A percentile compares a stretch with the other conserved stretches of the same genome.
phyloP scores from a whole-genome alignment of 2,888 invertebrate genomes.

The Disparrhopalites patrizii region DNA sequence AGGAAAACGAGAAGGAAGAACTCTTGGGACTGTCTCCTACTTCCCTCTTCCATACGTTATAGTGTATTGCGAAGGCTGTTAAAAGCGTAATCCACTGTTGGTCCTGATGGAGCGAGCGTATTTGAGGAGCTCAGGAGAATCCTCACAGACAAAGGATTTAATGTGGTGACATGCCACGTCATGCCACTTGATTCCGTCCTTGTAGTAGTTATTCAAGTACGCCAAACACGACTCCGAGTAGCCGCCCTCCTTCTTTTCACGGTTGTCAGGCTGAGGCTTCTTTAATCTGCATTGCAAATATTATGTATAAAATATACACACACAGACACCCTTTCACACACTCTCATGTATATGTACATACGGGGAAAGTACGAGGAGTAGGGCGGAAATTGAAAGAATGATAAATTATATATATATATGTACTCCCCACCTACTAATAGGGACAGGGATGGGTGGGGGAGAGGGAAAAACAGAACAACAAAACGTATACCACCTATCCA shows the following conservation, averaged over 20 bases:
- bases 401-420: neutral
- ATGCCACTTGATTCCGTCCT: conserved; percentile 89
- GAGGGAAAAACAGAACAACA: too few species aligned
- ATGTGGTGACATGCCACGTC: conserved; percentile 91
- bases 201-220: conserved; percentile 85
- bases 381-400: conserved; percentile 4
- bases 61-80: neutral
- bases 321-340: too few species aligned
- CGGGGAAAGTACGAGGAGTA: too few species aligned
- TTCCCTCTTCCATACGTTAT: too few species aligned
- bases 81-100: conserved; percentile 8
- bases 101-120: conserved; percentile 63
- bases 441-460: too few species aligned
- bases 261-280: conserved; percentile 79
- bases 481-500: too few species aligned
- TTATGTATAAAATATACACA: too few species aligned
- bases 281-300: conserved; percentile 58
- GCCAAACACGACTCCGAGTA: conserved; percentile 81
- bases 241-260: conserved; percentile 59
- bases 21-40: too few species aligned
- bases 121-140: conserved; percentile 78
- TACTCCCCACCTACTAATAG: neutral
- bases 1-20: too few species aligned
- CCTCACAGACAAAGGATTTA: conserved; percentile 85
- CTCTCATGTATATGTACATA: too few species aligned